phyloP scores from a whole-genome alignment of 2,797 vertebrate species.

The Cynopterus sphinx region DNA sequence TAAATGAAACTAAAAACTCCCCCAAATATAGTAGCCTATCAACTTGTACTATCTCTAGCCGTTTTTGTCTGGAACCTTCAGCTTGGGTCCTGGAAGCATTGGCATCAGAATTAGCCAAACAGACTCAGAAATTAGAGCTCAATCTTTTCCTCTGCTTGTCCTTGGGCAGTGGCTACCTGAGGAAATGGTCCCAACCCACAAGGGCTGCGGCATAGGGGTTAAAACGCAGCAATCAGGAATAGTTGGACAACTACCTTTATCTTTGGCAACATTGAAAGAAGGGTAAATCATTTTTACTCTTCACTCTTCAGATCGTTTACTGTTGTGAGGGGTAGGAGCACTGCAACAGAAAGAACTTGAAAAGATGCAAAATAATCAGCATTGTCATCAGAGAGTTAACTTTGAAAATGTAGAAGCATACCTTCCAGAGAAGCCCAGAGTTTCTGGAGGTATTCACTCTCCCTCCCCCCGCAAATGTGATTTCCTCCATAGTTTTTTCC shows the following conservation, averaged over 20 bases:
- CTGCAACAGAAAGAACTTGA: neutral
- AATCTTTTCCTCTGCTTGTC: too few relatives aligned
- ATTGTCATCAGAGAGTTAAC: neutral
- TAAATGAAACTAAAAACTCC: neutral
- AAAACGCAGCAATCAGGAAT: neutral
- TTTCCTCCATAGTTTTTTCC: neutral
- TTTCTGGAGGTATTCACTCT: neutral
- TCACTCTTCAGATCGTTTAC: neutral
- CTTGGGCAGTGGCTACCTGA: neutral
- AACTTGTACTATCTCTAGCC: neutral
- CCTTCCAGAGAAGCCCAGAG: neutral
- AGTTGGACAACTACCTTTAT: neutral
- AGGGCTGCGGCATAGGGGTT: neutral
- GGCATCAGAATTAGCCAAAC: neutral
- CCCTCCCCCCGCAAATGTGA: neutral
- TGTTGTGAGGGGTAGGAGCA: neutral
- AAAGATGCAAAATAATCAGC: neutral
- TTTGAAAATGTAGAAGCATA: too few relatives aligned
- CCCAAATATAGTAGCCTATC: neutral
- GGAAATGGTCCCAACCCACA: neutral
- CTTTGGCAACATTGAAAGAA: neutral
- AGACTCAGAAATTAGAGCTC: neutral
- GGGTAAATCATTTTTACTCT: neutral
- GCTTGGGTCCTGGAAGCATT: neutral
- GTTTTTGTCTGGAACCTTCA: neutral